Evolutionary conservation across 2,888 invertebrate species (phyloP), one percentile per base, ranked within the genome.

Genomic region (Agapostemon virescens): DNA sequence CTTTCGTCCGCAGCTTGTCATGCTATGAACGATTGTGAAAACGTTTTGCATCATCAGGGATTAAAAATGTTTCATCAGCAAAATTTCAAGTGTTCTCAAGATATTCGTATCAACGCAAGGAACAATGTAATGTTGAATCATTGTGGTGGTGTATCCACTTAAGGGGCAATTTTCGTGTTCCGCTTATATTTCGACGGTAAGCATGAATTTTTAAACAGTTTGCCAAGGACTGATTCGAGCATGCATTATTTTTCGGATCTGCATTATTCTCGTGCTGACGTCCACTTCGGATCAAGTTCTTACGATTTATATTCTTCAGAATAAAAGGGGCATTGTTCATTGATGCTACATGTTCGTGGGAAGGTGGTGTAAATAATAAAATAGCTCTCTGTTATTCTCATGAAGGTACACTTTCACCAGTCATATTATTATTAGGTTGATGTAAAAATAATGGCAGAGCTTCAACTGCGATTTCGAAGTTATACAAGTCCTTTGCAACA

Each of bases 41-140:
- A 61, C 61, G 33, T 79, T 71, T 71, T 33, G 9, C 66, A 40
- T 23, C n/a, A 20, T 20, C n/a, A 15, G 26, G 67, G 15, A 61
- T 20, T 71, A 63, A 52, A 71, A 76, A 68, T 33, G 68, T 76
- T 76, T 52, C 70, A 70, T 63, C 52, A 68, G 38, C 20, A 45
- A 33, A 49, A 45, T 36, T 80, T 64, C 23, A 71, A 69, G 52
- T 23, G 55, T 72, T n/a, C 33, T 42, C 69, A 1, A 20, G 45
- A 49, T 64, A 72, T 72, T 73, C 40, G 73, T 73, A 49, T 69
- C 17, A 49, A n/a, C 13, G 23, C 66, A 36, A 69, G 73, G 38
- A 72, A 30, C 40, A 64, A 36, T 23, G 58, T 42, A 52, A 67
- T 30, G 52, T 69, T 33, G 69, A 74, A 5, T 20, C 17, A 17